phyloP scores from a whole-genome alignment of 2,888 invertebrate species.

The Brachypalpus laphriformis region DNA sequence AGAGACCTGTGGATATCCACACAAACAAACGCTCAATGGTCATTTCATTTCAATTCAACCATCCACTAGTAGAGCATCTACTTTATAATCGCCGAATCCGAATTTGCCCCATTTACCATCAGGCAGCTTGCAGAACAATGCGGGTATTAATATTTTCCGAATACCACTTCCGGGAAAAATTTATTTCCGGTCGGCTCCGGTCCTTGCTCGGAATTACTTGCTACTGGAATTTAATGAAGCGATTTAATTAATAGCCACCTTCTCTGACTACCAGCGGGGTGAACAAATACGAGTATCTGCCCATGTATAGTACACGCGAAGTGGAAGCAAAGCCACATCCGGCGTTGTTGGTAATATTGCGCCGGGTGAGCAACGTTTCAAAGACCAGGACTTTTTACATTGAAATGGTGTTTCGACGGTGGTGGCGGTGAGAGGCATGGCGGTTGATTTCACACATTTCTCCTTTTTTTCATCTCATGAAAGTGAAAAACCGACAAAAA shows the following conservation, averaged over 20 bases:
- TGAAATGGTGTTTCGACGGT: slow-evolving; percentile 5
- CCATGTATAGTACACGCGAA: slow-evolving; percentile 12
- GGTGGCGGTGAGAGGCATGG: not conserved
- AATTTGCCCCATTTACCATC: slow-evolving; percentile 29
- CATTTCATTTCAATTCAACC: slow-evolving; percentile 39
- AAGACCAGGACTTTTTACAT: slow-evolving; percentile 23
- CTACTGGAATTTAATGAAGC: slow-evolving; percentile 65
- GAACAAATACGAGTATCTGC: slow-evolving; percentile 12
- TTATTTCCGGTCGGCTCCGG: slow-evolving; percentile 49
- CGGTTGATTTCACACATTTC: slow-evolving; percentile 42
- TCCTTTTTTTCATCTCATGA: slow-evolving; percentile 31
- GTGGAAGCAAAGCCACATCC: slow-evolving; percentile 39
- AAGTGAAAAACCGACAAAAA: slow-evolving; percentile 60
- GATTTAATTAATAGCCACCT: slow-evolving; percentile 64
- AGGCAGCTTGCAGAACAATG: slow-evolving; percentile 20
- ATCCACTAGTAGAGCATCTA: slow-evolving; percentile 3
- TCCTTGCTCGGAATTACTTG: slow-evolving; percentile 45
- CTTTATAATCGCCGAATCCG: slow-evolving; percentile 23
- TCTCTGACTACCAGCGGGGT: not conserved
- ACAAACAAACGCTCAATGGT: slow-evolving; percentile 19
- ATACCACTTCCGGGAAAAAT: slow-evolving; percentile 50
- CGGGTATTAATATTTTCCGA: slow-evolving; percentile 57
- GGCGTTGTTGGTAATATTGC: slow-evolving; percentile 42
- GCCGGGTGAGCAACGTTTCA: not conserved
- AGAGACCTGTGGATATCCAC: slow-evolving; percentile 11